Evolutionary conservation across 2,888 invertebrate species (phyloP), one percentile per base, ranked within the genome.

Genomic region (Spodoptera picta): DNA sequence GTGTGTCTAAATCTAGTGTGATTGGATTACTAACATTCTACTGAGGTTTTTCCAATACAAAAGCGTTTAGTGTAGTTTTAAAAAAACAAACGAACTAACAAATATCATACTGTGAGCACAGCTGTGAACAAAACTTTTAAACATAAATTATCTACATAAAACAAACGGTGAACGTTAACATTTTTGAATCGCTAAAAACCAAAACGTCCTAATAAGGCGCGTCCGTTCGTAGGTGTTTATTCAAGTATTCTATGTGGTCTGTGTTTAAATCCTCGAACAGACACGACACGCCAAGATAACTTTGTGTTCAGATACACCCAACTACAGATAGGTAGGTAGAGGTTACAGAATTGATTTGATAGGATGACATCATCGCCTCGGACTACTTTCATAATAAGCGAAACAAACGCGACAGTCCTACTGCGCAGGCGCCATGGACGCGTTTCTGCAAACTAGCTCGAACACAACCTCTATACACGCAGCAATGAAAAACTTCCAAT

Each of bases 311-410:
- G 42, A 54, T 57, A 60, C 57, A 69, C 65, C 44, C 54, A 44
- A 41, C 57, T 53, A 46, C 36, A 65, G 50, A 51, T 62, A 68
- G 42, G 27, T 14, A 50, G 31, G 45, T 65, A 49, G 65, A 84
- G 83, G 83, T 82, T 84, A 59, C 75, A 60, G 63, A 75, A 84
- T 86, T 83, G 84, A 87, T 84, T 83, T 70, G 66, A 73, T 75
- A 69, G 58, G 73, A 82, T 83, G 83, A 83, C 81, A 79, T 83
- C 83, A 83, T 75, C 67, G 49, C 12, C 31, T 59, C 56, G 65
- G 53, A 73, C 65, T 65, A 75, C 73, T 73, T 75, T 65, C 58
- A 53, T 60, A 63, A 60, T 24, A 73, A 54, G 49, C 54, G 63
- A 19, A 49, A 31, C 65, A 49, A 59, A 61, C 44, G 51, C 60